Conservation (phyloP, 2,797 vertebrate species). For the Lophius americanus region DNA sequence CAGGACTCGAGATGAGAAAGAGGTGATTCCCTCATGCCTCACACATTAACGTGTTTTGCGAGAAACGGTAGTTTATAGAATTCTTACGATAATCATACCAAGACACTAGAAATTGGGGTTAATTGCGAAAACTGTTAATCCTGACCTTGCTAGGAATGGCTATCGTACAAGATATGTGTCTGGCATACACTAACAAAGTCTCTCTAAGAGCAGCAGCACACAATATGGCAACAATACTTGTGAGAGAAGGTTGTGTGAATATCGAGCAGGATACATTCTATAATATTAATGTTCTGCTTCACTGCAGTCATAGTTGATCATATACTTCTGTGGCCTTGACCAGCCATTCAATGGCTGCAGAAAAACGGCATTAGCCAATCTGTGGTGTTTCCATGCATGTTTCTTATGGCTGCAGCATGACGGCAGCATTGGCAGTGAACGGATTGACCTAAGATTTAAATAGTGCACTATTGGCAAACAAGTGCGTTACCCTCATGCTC, state of each 20-base stretch:
- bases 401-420: slow-evolving; percentile 33
- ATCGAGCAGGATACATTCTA: slow-evolving; percentile 4
- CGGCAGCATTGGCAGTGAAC: slow-evolving; percentile 27
- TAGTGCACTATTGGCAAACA: slow-evolving; percentile 14
- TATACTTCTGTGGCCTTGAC: slow-evolving; percentile 30
- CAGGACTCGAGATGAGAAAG: no score
- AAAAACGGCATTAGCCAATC: slow-evolving; percentile 22
- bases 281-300: slow-evolving; percentile 43
- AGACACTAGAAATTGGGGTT: no score
- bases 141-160: no score
- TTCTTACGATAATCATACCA: no score
- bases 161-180: not conserved
- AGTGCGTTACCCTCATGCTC: slow-evolving; percentile 17
- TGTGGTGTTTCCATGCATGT: slow-evolving; percentile 19
- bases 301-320: slow-evolving; percentile 26
- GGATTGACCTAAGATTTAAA: slow-evolving; percentile 33
- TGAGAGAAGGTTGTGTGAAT: slow-evolving; percentile 3
- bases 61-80: no score
- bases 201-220: not conserved
- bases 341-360: slow-evolving; percentile 22
- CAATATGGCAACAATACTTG: not conserved
- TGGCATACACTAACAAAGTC: not conserved
- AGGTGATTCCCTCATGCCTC: no score
- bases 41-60: no score
- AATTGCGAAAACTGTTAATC: no score